Evolutionary conservation across 2,113 vertebrate species (phyloP).

Genomic region (Alaudala cheleensis): DNA sequence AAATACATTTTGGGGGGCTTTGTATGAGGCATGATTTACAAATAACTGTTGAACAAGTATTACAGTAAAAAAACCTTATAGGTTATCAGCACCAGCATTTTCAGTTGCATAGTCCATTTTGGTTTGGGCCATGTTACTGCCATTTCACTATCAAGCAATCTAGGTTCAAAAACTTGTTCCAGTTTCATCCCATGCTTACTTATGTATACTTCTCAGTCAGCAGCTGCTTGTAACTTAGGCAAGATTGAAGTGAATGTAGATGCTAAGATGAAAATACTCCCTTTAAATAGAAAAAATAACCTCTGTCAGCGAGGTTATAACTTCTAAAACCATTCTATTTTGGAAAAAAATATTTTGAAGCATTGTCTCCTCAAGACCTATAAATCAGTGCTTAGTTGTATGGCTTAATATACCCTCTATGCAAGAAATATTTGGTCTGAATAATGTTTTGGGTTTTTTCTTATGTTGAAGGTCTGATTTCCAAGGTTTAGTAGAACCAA

Average conservation of each 20-base stretch:
- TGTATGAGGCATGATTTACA: background rate
- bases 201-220: background rate
- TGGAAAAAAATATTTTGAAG: background rate
- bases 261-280: background rate
- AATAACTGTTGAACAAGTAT: background rate
- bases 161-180: background rate
- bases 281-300: background rate
- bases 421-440: background rate
- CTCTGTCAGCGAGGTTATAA: background rate
- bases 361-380: background rate
- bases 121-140: background rate
- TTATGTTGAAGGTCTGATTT: background rate
- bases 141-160: background rate
- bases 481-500: background rate
- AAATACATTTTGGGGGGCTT: background rate
- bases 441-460: background rate
- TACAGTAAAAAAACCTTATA: background rate
- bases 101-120: background rate
- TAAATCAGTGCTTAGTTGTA: background rate
- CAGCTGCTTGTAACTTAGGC: background rate
- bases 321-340: background rate
- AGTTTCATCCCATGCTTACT: background rate
- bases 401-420: background rate
- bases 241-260: background rate
- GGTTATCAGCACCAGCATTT: background rate